Evolutionary conservation across 2,113 vertebrate species (phyloP).

Genomic region (Oceanodroma tethys): DNA sequence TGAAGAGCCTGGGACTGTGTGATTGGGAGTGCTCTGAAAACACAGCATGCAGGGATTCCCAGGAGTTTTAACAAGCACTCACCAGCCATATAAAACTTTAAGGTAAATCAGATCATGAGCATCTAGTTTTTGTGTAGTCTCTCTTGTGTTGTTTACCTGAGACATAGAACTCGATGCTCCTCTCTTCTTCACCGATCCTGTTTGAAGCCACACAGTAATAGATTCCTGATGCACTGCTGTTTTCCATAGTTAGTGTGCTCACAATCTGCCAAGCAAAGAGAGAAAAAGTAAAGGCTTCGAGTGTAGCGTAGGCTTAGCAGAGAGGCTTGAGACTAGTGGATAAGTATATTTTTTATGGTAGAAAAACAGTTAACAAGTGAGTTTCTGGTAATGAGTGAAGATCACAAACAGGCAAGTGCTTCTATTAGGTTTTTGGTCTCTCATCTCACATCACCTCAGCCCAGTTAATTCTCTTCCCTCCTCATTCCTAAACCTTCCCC

Average conservation of each 20-base stretch:
- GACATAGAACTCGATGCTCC: constrained; percentile 77
- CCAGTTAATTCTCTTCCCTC: neutral
- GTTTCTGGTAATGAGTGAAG: neutral
- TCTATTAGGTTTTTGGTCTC: neutral
- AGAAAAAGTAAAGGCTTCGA: neutral
- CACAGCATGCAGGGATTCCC: neutral
- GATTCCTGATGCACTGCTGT: constrained; percentile 75
- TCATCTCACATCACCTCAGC: neutral
- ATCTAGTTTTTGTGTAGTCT: no score
- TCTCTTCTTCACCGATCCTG: constrained; percentile 44
- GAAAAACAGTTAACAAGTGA: neutral
- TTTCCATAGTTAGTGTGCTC: constrained; percentile 74
- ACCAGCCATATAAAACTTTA: accelerated
- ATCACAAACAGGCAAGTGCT: neutral
- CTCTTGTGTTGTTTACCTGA: constrained; percentile 68
- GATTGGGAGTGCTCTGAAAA: neutral
- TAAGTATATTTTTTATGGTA: neutral
- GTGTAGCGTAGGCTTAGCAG: neutral
- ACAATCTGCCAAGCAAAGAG: constrained; percentile 66
- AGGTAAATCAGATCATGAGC: neutral
- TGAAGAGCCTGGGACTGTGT: neutral
- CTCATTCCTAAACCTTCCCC: neutral
- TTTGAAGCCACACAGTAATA: constrained; percentile 81
- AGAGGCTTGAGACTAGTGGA: neutral
- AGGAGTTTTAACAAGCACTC: accelerated